Percentiles rank a stretch among this genome's conserved stretches.
phyloP scores from a whole-genome alignment of 2,797 vertebrate species.

The Galaxias olidus region DNA sequence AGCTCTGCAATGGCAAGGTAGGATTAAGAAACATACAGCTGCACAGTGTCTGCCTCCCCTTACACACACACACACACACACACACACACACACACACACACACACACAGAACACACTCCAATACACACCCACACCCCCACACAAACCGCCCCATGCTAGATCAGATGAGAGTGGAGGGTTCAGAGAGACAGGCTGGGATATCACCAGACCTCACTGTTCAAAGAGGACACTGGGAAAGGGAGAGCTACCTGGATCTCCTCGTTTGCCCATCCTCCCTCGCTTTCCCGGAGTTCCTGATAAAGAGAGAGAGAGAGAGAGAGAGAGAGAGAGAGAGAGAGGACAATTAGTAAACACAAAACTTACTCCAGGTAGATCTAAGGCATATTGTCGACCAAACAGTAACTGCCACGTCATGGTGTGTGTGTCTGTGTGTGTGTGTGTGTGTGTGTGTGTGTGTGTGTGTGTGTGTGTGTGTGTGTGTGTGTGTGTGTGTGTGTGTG shows the following conservation, averaged over 20 bases:
- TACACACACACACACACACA: neutral
- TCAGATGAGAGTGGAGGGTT: neutral
- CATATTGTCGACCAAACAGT: too few relatives aligned
- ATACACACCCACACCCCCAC: neutral
- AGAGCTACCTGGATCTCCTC: slow-evolving; percentile 3
- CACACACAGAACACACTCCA: neutral
- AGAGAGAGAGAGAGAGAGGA: neutral
- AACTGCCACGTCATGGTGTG: neutral
- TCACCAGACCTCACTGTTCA: neutral
- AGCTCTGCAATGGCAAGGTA: too few relatives aligned
- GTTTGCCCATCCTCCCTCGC: slow-evolving; percentile 6
- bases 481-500: neutral
- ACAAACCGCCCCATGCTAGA: neutral
- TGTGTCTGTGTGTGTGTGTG: slow-evolving; percentile 2
- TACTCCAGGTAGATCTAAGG: too few relatives aligned
- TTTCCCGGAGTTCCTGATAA: slow-evolving; percentile 5
- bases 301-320: neutral
- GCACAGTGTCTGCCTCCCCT: too few relatives aligned
- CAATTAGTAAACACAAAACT: neutral
- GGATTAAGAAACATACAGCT: too few relatives aligned
- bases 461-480: neutral
- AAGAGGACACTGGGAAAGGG: neutral
- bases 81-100: neutral
- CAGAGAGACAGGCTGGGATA: neutral
- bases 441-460: slow-evolving; percentile 6